phyloP scores from a whole-genome alignment of 2,797 vertebrate species.

The Enteromius afrohamiltoni region DNA sequence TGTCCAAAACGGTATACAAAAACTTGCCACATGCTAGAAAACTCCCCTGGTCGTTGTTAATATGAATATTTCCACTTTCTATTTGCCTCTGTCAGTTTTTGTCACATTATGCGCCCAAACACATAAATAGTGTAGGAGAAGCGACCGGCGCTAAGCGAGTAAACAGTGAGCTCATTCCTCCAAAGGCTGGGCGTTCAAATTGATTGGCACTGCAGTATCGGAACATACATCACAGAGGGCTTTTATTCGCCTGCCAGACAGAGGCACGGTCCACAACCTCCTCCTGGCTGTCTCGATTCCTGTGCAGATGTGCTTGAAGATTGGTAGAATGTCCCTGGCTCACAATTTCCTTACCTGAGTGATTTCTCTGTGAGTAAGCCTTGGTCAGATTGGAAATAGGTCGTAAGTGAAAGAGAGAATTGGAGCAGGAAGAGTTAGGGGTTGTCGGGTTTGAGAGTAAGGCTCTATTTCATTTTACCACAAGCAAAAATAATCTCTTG shows the following conservation, averaged over 20 bases:
- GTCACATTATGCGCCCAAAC: constrained; percentile 44
- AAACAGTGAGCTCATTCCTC: constrained; percentile 57
- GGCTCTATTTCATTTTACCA: constrained; percentile 33
- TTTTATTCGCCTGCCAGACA: constrained; percentile 33
- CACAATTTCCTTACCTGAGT: constrained; percentile 17
- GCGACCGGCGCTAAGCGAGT: constrained; percentile 30
- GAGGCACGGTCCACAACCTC: constrained; percentile 41
- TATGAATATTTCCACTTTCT: constrained; percentile 53
- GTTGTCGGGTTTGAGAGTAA: constrained; percentile 39
- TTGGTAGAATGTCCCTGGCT: constrained; percentile 19
- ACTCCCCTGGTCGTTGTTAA: constrained; percentile 52
- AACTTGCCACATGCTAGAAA: background rate
- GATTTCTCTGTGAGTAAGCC: constrained; percentile 28
- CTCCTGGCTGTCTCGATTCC: constrained; percentile 18
- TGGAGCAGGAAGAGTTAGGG: constrained; percentile 6
- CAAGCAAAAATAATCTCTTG: constrained; percentile 41
- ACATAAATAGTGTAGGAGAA: constrained; percentile 51
- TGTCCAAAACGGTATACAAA: background rate
- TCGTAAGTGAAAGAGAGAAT: constrained; percentile 27
- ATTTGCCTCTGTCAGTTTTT: constrained; percentile 52
- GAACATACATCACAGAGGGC: constrained; percentile 36
- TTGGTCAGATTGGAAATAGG: constrained; percentile 27
- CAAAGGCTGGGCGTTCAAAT: constrained; percentile 42
- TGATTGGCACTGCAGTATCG: constrained; percentile 36
- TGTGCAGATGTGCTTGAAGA: constrained; percentile 52